phyloP scores from a whole-genome alignment of 2,888 invertebrate genomes.

The Lasioglossum pauxillum region DNA sequence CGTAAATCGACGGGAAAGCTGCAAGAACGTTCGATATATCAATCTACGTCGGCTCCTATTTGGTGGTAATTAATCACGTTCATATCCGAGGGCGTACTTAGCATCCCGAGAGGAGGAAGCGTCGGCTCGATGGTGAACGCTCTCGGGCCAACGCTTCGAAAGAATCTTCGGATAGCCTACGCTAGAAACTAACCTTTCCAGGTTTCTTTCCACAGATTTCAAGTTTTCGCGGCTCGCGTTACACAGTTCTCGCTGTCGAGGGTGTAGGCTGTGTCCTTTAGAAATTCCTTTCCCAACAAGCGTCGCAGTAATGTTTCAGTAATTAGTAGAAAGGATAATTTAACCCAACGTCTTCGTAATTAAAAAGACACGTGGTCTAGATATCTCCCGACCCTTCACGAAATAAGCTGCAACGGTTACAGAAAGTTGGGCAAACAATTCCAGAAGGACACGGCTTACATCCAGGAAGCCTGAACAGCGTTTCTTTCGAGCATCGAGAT shows the following conservation, averaged over 20 bases:
- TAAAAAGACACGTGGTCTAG: neutral
- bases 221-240: neutral
- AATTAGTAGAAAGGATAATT: neutral
- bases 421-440: neutral
- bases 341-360: neutral
- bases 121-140: slow-evolving; percentile 38
- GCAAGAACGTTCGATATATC: slow-evolving; percentile 82
- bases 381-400: neutral
- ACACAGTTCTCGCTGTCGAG: neutral
- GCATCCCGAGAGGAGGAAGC: slow-evolving; percentile 67
- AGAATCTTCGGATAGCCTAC: slow-evolving; percentile 21
- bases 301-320: neutral
- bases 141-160: slow-evolving; percentile 30
- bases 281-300: neutral
- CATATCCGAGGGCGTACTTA: slow-evolving; percentile 77
- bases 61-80: slow-evolving; percentile 82
- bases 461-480: neutral
- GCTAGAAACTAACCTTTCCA: neutral
- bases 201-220: neutral
- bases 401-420: neutral
- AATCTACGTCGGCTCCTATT: slow-evolving; percentile 81
- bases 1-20: slow-evolving; percentile 79
- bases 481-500: neutral
- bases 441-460: neutral
- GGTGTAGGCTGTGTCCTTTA: neutral